Percentiles rank a stretch among this genome's conserved stretches.
Evolutionary conservation across 2,888 invertebrate genomes (phyloP).

Genomic region (Calliopum simillimum): DNA sequence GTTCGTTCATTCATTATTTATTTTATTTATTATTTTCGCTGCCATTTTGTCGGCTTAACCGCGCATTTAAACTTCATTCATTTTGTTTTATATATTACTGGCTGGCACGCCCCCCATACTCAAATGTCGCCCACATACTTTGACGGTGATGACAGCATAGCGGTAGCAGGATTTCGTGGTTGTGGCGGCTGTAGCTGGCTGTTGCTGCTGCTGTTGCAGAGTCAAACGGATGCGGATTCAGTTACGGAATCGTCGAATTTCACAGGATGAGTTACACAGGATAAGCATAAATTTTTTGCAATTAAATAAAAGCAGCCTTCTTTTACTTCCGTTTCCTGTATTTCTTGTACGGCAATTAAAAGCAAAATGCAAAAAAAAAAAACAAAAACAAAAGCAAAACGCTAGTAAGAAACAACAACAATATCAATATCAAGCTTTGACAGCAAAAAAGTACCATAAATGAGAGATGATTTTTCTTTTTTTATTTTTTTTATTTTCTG

Average conservation of each 20-base stretch:
- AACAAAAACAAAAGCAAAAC: constrained; percentile 28
- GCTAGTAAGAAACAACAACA: constrained; percentile 35
- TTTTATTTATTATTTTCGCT: too few relatives aligned
- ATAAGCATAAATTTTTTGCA: constrained; percentile 16
- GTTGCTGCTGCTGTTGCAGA: too few relatives aligned
- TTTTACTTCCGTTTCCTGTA: background rate
- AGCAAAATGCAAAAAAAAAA: background rate
- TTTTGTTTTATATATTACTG: too few relatives aligned
- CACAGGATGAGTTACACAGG: constrained; percentile 8
- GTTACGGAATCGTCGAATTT: background rate
- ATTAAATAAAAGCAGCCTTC: constrained; percentile 16
- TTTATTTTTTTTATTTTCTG: constrained; percentile 4
- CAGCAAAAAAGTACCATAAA: constrained; percentile 20
- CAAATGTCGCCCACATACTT: too few relatives aligned
- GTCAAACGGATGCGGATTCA: too few relatives aligned
- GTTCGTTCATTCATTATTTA: too few relatives aligned
- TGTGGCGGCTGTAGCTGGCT: too few relatives aligned
- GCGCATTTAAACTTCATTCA: too few relatives aligned
- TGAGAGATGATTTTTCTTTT: constrained; percentile 35
- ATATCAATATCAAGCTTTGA: constrained; percentile 34
- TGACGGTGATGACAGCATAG: too few relatives aligned
- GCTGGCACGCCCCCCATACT: too few relatives aligned
- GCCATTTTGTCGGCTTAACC: too few relatives aligned
- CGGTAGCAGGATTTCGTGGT: too few relatives aligned
- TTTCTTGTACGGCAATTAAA: constrained; percentile 6